Base-by-base conservation (phyloP, 2,888 invertebrate species). In the Cinara cedri region DNA sequence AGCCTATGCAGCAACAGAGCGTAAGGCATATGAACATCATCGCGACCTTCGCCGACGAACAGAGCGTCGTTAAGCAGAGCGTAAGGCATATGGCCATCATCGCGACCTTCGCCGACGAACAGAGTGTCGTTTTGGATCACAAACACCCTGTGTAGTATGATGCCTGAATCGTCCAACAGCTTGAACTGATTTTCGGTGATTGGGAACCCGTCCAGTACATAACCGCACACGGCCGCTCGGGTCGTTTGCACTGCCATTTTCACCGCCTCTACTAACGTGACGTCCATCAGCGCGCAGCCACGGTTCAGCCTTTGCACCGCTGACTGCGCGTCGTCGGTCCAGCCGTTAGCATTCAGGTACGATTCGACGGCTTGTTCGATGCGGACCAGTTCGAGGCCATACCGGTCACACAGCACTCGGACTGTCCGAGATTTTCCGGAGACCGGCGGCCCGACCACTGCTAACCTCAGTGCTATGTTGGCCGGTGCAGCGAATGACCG, bases 191-290 rank as follows among this genome's bases (percentile, higher is more conserved):
- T n/a, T 4, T 51, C 9, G 14, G 78, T 78, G 11, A 3, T 10
- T 3, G 78, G 78, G 4, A 42, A 78, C 21, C 78, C 78, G 34
- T 78, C 78, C 14, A 78, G 9, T n/a, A 70, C 60, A n/a, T 21
- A 78, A 0, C 78, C 78, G 11, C n/a, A 42, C 3, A 34, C 26
- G 9, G 2, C 6, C 1, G 76, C 68, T 16, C 21, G 76, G 3
- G 10, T 9, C 0, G 26, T 16, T 4, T 21, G 46, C 49, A 11
- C 49, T n/a, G 54, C 76, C 24, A 19, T 26, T 19, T 14, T 62
- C 11, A 72, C 46, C 13, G 26, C 11, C n/a, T 68, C 76, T 4
- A 8, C 26, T 14, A 68, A 8, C 24, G 46, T 4, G 16, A 21
- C 9, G 11, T 76, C 76, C 3, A 24, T 16, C 19, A 76, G 14